Evolutionary conservation across 30 jellyfish, hydroid and myxozoan species (phyloP).

Genomic region (Cassiopea andromeda): DNA sequence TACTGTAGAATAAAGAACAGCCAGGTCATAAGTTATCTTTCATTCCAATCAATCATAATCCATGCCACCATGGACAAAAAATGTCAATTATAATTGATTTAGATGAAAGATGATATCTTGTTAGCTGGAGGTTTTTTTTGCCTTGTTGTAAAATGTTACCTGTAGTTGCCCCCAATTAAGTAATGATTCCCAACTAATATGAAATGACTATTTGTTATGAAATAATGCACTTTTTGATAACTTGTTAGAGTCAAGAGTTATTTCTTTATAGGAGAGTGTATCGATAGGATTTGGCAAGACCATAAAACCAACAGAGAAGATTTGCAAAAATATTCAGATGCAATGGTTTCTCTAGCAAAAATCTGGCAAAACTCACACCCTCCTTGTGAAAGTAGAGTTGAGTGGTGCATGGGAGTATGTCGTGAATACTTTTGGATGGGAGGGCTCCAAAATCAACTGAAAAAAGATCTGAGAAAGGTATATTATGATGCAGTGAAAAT

Average conservation of each 20-base stretch:
- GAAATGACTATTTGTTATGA: too few relatives aligned
- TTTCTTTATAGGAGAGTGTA: not conserved
- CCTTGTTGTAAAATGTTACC: too few relatives aligned
- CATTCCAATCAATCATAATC: too few relatives aligned
- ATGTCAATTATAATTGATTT: too few relatives aligned
- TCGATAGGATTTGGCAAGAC: constrained; percentile 70
- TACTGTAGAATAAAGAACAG: too few relatives aligned
- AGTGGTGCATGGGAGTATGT: constrained; percentile 72
- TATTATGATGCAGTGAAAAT: constrained; percentile 21
- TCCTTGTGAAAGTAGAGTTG: constrained; percentile 61
- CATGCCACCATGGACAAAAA: too few relatives aligned
- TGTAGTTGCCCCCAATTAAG: too few relatives aligned
- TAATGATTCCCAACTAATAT: too few relatives aligned
- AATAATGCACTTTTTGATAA: too few relatives aligned
- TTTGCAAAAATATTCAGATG: constrained; percentile 61
- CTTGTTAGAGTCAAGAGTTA: not conserved
- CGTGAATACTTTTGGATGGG: constrained; percentile 69
- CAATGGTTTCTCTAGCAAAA: constrained; percentile 81
- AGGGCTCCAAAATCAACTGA: constrained; percentile 54
- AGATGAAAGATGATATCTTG: too few relatives aligned
- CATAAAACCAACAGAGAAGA: constrained; percentile 24
- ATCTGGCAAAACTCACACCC: constrained; percentile 72
- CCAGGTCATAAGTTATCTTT: too few relatives aligned
- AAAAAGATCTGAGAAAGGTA: constrained; percentile 35
- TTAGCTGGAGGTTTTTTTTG: too few relatives aligned